Evolutionary conservation across 2,113 vertebrate species (phyloP).

Genomic region (Pseudolaguvia tuberculata): DNA sequence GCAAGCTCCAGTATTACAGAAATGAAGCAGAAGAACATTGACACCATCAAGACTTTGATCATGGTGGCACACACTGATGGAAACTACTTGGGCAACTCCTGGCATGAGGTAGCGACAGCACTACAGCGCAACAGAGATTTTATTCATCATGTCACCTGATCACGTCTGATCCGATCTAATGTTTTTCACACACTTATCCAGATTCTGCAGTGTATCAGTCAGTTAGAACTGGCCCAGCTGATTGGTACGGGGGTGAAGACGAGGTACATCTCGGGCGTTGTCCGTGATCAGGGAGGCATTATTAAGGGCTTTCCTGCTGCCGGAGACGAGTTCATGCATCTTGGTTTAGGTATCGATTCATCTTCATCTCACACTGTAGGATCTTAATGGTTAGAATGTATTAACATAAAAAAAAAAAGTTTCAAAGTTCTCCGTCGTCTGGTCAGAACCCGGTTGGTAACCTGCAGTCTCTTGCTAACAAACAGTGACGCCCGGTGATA

Average conservation of each 20-base stretch:
- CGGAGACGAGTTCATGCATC: constrained; percentile 91
- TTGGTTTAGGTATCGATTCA: constrained; percentile 77
- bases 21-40: constrained; percentile 99
- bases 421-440: too few species aligned
- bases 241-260: constrained; percentile 96
- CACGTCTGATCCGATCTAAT: neutral
- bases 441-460: too few species aligned
- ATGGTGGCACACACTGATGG: constrained; percentile 96
- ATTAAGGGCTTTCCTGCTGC: constrained; percentile 76
- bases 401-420: too few species aligned
- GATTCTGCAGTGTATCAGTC: constrained; percentile 96
- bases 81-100: constrained; percentile 95
- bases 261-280: constrained; percentile 87
- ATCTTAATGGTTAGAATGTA: too few species aligned
- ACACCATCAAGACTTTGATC: constrained; percentile 97
- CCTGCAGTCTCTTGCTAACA: too few species aligned
- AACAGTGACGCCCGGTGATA: too few species aligned
- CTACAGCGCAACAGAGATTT: too few species aligned
- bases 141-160: neutral
- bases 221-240: constrained; percentile 91
- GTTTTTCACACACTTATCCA: constrained; percentile 49
- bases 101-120: constrained; percentile 81
- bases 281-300: constrained; percentile 79
- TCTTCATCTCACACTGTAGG: too few species aligned
- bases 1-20: constrained; percentile 98